Conservation (phyloP, 1,140 invertebrate species). For the Aphaenogaster ashmeadi region DNA sequence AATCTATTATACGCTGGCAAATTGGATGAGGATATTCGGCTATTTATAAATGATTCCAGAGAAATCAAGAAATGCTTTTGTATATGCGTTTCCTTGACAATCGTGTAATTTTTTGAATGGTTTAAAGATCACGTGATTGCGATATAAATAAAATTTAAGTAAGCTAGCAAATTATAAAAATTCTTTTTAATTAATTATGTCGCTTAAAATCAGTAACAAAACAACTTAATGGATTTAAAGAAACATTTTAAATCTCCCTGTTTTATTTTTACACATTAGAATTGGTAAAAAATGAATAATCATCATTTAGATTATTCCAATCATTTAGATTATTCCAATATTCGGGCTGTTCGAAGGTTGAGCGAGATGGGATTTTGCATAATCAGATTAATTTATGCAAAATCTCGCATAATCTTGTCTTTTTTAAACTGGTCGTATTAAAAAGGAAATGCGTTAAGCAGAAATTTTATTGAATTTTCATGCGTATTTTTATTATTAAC, state of each 20-base stretch:
- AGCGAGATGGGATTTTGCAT: slow-evolving; percentile 31
- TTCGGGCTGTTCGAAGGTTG: not conserved
- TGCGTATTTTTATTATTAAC: not conserved
- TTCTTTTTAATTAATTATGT: not conserved
- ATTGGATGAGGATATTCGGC: slow-evolving; percentile 27
- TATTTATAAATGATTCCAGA: slow-evolving; percentile 23
- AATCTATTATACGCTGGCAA: slow-evolving; percentile 52
- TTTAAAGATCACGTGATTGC: not conserved
- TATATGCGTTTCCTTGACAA: not conserved
- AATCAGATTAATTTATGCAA: slow-evolving; percentile 51
- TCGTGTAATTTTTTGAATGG: not conserved
- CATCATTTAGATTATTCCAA: slow-evolving; percentile 18
- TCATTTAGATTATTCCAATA: slow-evolving; percentile 26
- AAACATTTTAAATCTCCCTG: not conserved
- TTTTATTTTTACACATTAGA: slow-evolving; percentile 27
- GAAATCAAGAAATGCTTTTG: not conserved
- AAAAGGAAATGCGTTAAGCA: slow-evolving; percentile 16
- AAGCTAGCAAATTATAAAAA: not conserved
- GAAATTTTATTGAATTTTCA: slow-evolving; percentile 37
- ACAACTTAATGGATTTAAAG: not conserved
- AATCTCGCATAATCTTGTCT: slow-evolving; percentile 9
- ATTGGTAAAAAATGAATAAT: slow-evolving; percentile 35
- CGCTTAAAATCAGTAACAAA: not conserved
- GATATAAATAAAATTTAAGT: not conserved
- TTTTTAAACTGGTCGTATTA: slow-evolving; percentile 25